Base-by-base conservation (phyloP, 1,140 invertebrate species). In the Pseudomyrmex concolor region DNA sequence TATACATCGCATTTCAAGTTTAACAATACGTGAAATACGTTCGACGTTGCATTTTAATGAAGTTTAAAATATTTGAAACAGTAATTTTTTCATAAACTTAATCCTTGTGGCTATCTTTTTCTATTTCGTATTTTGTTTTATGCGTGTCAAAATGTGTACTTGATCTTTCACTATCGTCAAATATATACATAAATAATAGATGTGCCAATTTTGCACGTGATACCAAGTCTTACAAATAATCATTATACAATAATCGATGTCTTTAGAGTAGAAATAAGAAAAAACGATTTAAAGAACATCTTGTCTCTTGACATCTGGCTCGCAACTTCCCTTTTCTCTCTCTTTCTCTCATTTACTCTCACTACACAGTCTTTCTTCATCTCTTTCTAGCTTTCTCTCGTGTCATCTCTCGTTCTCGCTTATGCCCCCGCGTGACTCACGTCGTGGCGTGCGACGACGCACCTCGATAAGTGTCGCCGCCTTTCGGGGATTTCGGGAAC, bases 401-500 rank as follows among this genome's bases (percentile, higher is more conserved):
- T 19, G 54, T 66, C 60, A 10, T 71, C 54, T 71, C 68, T 48
- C 62, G 60, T 66, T 74, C 78, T 70, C 78, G 57, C 25, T 87
- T 64, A 57, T 68, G 82, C 87, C 89, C 87, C 89, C 92, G 91
- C 90, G 92, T 93, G 93, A 94, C 91, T 93, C 92, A 92, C 91
- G 89, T 89, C 87, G 89, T 84, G 87, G 85, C 87, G 87, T 88
- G 88, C 84, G 86, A 83, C 34, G 34, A 25, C 82, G 78, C 86
- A 72, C 80, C 85, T 91, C 87, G 92, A 87, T 82, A 92, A 87
- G 92, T 94, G 93, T 82, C 91, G 93, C 93, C 93, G 91, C 92
- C 93, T 85, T 88, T 84, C 92, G 93, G 93, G 92, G 89, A 93
- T 94, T 92, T 93, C 92, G 91, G 83, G 60, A 94, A 94, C 84